Conservation (phyloP, 2,888 invertebrate genomes). For the Aleiodes testaceus region DNA sequence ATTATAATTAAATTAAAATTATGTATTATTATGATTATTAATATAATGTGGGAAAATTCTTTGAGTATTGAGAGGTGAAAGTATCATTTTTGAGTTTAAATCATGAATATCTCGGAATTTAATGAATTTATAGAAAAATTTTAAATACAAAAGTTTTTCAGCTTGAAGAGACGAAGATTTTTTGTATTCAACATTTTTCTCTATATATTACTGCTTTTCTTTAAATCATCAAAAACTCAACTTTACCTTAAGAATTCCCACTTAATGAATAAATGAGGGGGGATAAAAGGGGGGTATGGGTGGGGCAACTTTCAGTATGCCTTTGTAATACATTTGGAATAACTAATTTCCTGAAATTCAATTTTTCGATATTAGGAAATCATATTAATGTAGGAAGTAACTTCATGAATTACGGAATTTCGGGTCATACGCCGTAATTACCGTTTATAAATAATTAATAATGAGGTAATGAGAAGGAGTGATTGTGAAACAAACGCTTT, state of each 20-base stretch:
- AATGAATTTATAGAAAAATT: not conserved
- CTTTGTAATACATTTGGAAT: not conserved
- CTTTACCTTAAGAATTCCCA: not conserved
- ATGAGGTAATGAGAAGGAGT: not conserved
- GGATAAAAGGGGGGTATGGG: not conserved
- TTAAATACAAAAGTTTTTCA: too few relatives aligned
- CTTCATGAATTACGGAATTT: constrained; percentile 11
- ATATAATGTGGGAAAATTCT: not conserved
- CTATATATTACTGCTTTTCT: too few relatives aligned
- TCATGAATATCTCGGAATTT: too few relatives aligned
- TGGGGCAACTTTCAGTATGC: constrained; percentile 23
- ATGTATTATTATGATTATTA: constrained; percentile 1
- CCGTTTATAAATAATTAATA: not conserved
- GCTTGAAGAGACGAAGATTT: too few relatives aligned
- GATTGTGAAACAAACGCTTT: constrained; percentile 11
- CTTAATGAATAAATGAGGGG: not conserved
- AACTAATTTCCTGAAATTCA: constrained; percentile 17
- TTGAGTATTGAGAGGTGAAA: not conserved
- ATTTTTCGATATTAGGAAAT: constrained; percentile 15
- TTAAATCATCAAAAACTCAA: not conserved
- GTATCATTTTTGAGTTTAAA: too few relatives aligned
- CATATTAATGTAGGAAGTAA: constrained; percentile 4
- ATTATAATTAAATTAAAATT: constrained; percentile 22
- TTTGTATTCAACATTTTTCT: not conserved
- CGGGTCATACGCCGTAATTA: constrained; percentile 37